Conservation (phyloP, 2,888 invertebrate species). For the Oligia latruncula region DNA sequence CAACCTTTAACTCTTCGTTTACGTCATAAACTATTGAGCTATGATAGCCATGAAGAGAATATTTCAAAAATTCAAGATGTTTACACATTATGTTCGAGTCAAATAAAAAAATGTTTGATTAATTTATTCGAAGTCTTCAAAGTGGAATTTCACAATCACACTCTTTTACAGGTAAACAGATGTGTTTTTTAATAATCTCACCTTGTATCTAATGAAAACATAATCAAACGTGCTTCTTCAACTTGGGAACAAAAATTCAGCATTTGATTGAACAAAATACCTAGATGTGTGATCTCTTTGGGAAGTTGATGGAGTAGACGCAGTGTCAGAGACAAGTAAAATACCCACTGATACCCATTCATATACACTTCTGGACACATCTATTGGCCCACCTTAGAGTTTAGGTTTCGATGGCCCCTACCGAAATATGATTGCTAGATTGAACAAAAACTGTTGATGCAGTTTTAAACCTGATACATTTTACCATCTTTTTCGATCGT, state of each 20-base stretch:
- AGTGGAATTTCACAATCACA: slow-evolving; percentile 75
- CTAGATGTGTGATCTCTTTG: background rate
- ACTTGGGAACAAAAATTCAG: background rate
- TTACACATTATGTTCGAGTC: slow-evolving; percentile 82
- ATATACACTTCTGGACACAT: too few relatives aligned
- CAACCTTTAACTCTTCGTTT: slow-evolving; percentile 77
- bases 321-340: background rate
- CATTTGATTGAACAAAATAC: background rate
- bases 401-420: too few relatives aligned
- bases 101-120: slow-evolving; percentile 83
- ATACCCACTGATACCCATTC: background rate
- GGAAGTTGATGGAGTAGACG: background rate
- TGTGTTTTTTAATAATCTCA: background rate
- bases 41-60: slow-evolving; percentile 62
- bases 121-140: slow-evolving; percentile 82
- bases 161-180: slow-evolving; percentile 74
- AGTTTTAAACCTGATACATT: too few relatives aligned
- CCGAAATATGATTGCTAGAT: too few relatives aligned
- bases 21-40: slow-evolving; percentile 70
- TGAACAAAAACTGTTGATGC: too few relatives aligned
- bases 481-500: too few relatives aligned
- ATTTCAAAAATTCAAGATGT: slow-evolving; percentile 75
- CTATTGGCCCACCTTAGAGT: too few relatives aligned
- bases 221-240: background rate
- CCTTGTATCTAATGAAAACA: background rate